phyloP scores from a whole-genome alignment of 2,888 invertebrate genomes.

The Orthosia incerta region DNA sequence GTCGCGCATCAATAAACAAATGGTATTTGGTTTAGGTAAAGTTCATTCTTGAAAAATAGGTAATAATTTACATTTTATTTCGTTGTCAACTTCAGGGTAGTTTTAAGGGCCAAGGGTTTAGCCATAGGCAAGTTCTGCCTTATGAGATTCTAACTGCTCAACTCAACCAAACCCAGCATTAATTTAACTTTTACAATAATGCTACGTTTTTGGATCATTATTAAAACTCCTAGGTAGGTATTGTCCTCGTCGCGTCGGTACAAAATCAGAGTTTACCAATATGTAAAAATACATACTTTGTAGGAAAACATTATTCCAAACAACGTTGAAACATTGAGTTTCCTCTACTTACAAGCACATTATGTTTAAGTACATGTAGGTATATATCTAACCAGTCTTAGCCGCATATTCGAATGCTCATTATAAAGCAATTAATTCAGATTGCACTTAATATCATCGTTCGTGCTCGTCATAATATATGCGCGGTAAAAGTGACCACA shows the following conservation, averaged over 20 bases:
- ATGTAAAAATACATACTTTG: background rate
- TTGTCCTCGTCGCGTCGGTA: background rate
- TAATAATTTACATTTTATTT: background rate
- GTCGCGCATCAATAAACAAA: background rate
- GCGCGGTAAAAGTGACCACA: slow-evolving; percentile 70
- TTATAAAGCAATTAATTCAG: slow-evolving; percentile 51
- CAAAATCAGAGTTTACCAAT: background rate
- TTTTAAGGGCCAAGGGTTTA: background rate
- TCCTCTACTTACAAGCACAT: background rate
- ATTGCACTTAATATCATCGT: slow-evolving; percentile 51
- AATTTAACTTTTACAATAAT: too few species aligned
- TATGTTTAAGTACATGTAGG: background rate
- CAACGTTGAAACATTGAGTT: background rate
- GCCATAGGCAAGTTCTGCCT: background rate
- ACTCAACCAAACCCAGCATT: too few species aligned
- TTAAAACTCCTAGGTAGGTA: background rate
- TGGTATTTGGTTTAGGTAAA: background rate
- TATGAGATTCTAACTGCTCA: background rate
- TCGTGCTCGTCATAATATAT: slow-evolving; percentile 35
- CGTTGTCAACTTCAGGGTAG: background rate
- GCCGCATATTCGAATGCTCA: slow-evolving; percentile 14
- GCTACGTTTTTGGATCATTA: background rate
- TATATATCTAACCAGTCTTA: slow-evolving; percentile 6
- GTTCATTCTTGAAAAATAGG: background rate
- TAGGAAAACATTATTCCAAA: background rate